These are phyloP conservation scores for Pomatostomus ruficeps DNA, from an alignment of 2,113 vertebrate genomes.

Conservation along the genomic window DNA sequence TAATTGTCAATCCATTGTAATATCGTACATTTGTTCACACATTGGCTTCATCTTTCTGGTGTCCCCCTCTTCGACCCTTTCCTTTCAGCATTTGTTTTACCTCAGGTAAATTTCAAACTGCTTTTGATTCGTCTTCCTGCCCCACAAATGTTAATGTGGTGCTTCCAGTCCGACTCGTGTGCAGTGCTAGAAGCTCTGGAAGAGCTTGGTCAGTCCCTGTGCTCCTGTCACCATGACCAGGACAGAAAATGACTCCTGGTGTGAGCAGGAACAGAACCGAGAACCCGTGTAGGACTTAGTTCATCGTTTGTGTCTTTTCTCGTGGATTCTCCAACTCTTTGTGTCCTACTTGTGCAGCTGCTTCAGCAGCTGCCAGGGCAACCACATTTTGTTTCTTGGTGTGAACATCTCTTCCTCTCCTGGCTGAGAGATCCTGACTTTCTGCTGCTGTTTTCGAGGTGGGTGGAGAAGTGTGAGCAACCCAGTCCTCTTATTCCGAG, in stretches of 20 bases:
- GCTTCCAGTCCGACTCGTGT: neutral
- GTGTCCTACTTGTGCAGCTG: neutral
- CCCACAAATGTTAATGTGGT: too few species aligned
- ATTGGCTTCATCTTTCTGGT: neutral
- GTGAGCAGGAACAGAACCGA: neutral
- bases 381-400: neutral
- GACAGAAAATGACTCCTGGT: neutral
- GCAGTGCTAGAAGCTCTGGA: neutral
- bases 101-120: neutral
- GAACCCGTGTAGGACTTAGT: neutral
- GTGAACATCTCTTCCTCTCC: neutral
- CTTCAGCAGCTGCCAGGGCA: neutral
- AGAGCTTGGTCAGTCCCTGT: neutral
- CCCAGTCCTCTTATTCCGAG: neutral
- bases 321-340: neutral
- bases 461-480: neutral
- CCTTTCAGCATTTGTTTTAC: neutral
- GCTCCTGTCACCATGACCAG: neutral
- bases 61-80: neutral
- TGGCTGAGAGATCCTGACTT: neutral
- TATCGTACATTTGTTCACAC: neutral
- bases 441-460: neutral
- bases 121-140: neutral
- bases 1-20: too few species aligned
- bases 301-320: neutral